These are phyloP conservation scores for Drosophila birchii DNA, from an alignment of 2,888 invertebrate genomes.

Conservation along the genomic window DNA sequence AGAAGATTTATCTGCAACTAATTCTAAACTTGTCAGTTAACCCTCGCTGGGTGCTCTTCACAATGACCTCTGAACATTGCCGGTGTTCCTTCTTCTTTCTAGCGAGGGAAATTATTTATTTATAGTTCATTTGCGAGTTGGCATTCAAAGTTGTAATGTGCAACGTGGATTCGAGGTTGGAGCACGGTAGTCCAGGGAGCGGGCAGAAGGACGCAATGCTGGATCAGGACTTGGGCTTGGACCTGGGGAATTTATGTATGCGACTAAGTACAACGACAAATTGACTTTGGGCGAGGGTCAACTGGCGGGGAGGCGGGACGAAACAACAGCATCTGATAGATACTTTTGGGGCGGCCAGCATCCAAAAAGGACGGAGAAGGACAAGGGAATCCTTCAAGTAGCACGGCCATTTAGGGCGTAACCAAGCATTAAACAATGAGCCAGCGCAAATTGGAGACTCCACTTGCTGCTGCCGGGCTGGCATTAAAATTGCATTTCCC, in stretches of 20 bases:
- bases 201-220: background rate
- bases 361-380: no score
- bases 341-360: constrained; percentile 14
- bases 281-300: constrained; percentile 60
- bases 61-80: constrained; percentile 42
- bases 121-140: constrained; percentile 77
- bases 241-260: constrained; percentile 57
- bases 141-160: constrained; percentile 67
- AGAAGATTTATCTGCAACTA: background rate
- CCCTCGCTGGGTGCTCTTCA: constrained; percentile 24
- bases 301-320: constrained; percentile 15
- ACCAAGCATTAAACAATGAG: constrained; percentile 58
- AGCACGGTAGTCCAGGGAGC: background rate
- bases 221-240: constrained; percentile 22
- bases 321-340: constrained; percentile 20
- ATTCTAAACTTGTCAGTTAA: background rate
- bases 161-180: constrained; percentile 37
- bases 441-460: constrained; percentile 24
- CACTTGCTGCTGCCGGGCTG: constrained; percentile 14
- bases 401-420: constrained; percentile 49
- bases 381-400: constrained; percentile 57
- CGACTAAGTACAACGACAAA: constrained; percentile 55
- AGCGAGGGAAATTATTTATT: constrained; percentile 75
- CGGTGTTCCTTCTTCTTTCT: constrained; percentile 43
- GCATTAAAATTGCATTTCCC: constrained; percentile 55